These are phyloP conservation scores for Pseudomugil gertrudae DNA, from an alignment of 2,797 vertebrate species.

Conservation along the genomic window DNA sequence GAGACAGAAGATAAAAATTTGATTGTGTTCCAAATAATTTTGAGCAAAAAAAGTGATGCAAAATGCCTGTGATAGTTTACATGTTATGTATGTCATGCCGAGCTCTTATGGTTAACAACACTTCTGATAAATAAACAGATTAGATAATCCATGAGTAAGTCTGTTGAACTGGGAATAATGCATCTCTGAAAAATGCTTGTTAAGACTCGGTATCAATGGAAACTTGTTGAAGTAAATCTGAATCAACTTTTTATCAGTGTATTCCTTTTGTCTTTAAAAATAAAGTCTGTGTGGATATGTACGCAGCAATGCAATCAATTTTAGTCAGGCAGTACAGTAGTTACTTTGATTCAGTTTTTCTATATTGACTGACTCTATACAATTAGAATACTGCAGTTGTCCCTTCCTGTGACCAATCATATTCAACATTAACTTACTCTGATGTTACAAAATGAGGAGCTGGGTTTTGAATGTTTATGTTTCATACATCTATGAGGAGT, in stretches of 20 bases:
- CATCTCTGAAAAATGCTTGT: background rate
- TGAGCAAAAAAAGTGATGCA: too few species aligned
- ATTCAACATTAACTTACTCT: background rate
- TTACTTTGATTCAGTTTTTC: background rate
- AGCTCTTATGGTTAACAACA: too few species aligned
- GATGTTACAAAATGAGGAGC: background rate
- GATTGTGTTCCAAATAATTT: too few species aligned
- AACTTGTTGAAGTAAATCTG: background rate
- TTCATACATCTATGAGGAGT: background rate
- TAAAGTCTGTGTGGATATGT: background rate
- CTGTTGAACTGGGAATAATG: slow-evolving; percentile 5
- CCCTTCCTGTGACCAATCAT: background rate
- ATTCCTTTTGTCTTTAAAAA: too few species aligned
- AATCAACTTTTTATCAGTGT: too few species aligned
- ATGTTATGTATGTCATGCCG: too few species aligned
- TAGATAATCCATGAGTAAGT: background rate
- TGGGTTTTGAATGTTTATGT: background rate
- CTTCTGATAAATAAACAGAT: background rate
- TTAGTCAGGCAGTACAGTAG: background rate
- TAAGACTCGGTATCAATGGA: background rate
- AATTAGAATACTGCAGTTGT: background rate
- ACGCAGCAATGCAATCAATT: background rate
- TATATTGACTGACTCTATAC: background rate
- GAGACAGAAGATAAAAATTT: too few species aligned
- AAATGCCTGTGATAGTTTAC: too few species aligned